Percentiles rank a stretch among this genome's conserved stretches.
Conservation (phyloP, 1,140 invertebrate species). For the Brachionus calyciflorus region DNA sequence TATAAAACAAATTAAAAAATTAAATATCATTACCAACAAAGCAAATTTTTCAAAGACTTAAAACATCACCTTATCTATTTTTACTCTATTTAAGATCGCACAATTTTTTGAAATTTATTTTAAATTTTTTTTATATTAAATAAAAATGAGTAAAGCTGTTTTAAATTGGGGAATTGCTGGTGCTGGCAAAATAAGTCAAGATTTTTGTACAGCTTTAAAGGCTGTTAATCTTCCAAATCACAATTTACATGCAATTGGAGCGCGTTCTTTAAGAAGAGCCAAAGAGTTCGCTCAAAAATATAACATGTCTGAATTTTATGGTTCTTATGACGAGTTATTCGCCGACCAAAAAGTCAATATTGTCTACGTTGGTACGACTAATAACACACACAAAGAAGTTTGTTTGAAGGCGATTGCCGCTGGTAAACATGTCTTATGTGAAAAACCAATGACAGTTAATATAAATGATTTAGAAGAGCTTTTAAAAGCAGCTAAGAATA, state of each 20-base stretch:
- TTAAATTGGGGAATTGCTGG: slow-evolving; percentile 70
- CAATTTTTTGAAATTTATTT: too few relatives aligned
- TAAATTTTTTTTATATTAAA: too few relatives aligned
- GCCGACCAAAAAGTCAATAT: slow-evolving; percentile 74
- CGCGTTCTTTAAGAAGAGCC: slow-evolving; percentile 69
- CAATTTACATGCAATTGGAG: slow-evolving; percentile 54
- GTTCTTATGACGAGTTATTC: slow-evolving; percentile 73
- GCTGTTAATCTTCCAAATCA: background rate
- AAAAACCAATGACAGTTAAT: slow-evolving; percentile 77
- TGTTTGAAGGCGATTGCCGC: slow-evolving; percentile 69
- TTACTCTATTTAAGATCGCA: too few relatives aligned
- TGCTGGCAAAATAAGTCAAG: slow-evolving; percentile 72
- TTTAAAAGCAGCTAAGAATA: slow-evolving; percentile 56
- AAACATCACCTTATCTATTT: too few relatives aligned
- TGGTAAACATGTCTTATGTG: slow-evolving; percentile 77
- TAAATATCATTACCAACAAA: too few relatives aligned
- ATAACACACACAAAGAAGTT: slow-evolving; percentile 69
- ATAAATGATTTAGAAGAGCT: slow-evolving; percentile 60
- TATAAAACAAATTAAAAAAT: too few relatives aligned
- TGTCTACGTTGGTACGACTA: slow-evolving; percentile 73
- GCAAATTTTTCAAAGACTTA: too few relatives aligned
- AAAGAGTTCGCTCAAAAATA: slow-evolving; percentile 72
- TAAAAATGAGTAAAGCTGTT: slow-evolving; percentile 19
- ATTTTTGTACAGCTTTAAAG: slow-evolving; percentile 69
- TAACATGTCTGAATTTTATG: slow-evolving; percentile 70